A percentile compares a stretch with the other conserved stretches of the same genome.
These are phyloP conservation scores for Danio rerio DNA, from an alignment of 2,113 vertebrate genomes.

Conservation along the genomic window GRCz12tu NC_133182.1:24958501-24959000, in stretches of 20 bases:
- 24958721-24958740: slow-evolving; percentile 63
- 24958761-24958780: slow-evolving; percentile 66
- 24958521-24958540: background rate
- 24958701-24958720: slow-evolving; percentile 93
- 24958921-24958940: slow-evolving; percentile 35
- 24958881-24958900: slow-evolving; percentile 36
- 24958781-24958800: slow-evolving; percentile 36
- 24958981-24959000: background rate
- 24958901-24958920: slow-evolving; percentile 48
- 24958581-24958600: slow-evolving; percentile 20
- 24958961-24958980: slow-evolving; percentile 26
- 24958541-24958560: slow-evolving; percentile 10
- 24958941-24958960: slow-evolving; percentile 41
- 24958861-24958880: slow-evolving; percentile 62
- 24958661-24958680: slow-evolving; percentile 89
- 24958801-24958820: slow-evolving; percentile 4
- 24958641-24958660: slow-evolving; percentile 77
- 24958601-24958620: slow-evolving; percentile 26
- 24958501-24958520: background rate
- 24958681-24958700: slow-evolving; percentile 92
- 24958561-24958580: background rate
- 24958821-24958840: background rate
- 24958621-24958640: background rate
- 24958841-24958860: slow-evolving; percentile 52
- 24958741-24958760: slow-evolving; percentile 65